These are phyloP conservation scores for Polymixis flavicincta DNA, from an alignment of 2,888 invertebrate species.

Conservation along the genomic window DNA sequence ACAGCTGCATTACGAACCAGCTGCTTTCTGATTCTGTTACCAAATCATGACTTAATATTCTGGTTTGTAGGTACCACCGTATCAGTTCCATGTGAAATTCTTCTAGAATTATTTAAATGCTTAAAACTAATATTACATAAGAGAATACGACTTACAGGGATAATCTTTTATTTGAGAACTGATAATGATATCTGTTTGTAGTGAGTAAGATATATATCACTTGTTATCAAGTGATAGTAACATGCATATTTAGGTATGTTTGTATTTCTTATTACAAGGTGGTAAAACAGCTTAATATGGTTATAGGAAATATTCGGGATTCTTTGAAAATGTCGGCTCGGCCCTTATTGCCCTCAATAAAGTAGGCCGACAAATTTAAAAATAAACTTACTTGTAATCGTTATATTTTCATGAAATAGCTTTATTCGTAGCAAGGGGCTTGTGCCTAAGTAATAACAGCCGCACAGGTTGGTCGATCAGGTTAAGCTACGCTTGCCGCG, in stretches of 20 bases:
- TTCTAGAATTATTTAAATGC: conserved; percentile 4
- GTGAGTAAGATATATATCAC: conserved; percentile 23
- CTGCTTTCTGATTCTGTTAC: background rate
- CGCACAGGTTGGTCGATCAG: too few species aligned
- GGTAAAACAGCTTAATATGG: background rate
- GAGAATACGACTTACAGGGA: background rate
- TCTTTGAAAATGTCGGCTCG: too few species aligned
- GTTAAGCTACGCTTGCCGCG: too few species aligned
- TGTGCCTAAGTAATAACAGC: too few species aligned
- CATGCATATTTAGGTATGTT: conserved; percentile 2
- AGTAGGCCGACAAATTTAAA: too few species aligned
- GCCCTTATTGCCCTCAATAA: too few species aligned
- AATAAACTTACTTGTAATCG: too few species aligned
- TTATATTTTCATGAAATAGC: too few species aligned
- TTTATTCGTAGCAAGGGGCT: too few species aligned
- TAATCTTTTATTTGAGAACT: conserved; percentile 14
- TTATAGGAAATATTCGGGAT: background rate
- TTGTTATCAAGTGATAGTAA: conserved; percentile 22
- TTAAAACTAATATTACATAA: conserved; percentile 23
- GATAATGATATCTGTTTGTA: conserved; percentile 45
- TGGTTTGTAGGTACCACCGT: too few species aligned
- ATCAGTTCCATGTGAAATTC: background rate
- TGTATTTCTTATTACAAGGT: background rate
- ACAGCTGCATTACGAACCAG: background rate
- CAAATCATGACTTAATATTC: background rate